A percentile compares a stretch with the other conserved stretches of the same genome.
Evolutionary conservation across 1,140 invertebrate species (phyloP).

Genomic region (Lepidurus arcticus): DNA sequence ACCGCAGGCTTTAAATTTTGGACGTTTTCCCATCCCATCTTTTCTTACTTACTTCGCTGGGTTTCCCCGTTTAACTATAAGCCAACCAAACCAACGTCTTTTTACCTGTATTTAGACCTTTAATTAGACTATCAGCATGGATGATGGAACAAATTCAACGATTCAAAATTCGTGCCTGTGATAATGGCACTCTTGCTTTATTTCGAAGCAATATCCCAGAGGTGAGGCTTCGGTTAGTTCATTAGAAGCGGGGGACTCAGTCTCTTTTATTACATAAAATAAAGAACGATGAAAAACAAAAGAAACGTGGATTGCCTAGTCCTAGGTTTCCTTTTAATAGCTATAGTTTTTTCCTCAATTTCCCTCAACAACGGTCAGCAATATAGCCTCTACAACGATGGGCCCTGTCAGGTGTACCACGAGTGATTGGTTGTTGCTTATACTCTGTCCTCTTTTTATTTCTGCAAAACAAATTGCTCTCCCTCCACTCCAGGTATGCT

Average conservation of each 20-base stretch:
- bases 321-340: neutral
- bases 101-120: neutral
- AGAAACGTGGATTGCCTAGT: conserved; percentile 9
- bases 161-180: conserved; percentile 4
- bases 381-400: neutral
- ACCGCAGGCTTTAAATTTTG: neutral
- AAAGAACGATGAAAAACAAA: neutral
- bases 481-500: neutral
- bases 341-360: conserved; percentile 1
- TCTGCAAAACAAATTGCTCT: neutral
- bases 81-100: neutral
- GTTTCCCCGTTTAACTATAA: neutral
- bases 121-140: neutral
- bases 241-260: neutral
- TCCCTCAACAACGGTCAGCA: neutral
- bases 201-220: neutral
- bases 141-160: neutral
- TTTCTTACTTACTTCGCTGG: neutral
- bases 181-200: neutral
- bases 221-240: neutral
- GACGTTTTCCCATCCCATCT: neutral
- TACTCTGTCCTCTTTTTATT: neutral
- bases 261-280: neutral
- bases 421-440: neutral
- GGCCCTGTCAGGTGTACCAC: neutral